Conservation (phyloP, 1,140 invertebrate species). For the Euwallacea similis region DNA sequence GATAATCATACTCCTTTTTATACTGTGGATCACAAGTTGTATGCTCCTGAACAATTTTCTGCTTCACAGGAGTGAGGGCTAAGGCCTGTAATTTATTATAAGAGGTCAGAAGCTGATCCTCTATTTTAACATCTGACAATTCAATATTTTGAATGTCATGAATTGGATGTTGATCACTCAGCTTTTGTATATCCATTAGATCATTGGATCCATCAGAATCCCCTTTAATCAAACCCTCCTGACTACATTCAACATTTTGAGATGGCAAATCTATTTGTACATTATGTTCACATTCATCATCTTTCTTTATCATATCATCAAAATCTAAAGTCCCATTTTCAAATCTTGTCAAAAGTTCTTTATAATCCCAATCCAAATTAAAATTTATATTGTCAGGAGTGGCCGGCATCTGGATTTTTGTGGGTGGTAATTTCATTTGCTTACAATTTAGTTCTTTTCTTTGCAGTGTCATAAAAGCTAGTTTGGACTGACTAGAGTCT, state of each 20-base stretch:
- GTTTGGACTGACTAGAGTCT: slow-evolving; percentile 26
- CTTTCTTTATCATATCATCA: slow-evolving; percentile 25
- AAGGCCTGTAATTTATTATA: slow-evolving; percentile 40
- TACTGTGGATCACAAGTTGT: slow-evolving; percentile 33
- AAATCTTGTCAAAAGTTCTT: slow-evolving; percentile 41
- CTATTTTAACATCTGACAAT: no score
- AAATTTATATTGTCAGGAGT: slow-evolving; percentile 33
- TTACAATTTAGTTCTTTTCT: slow-evolving; percentile 41
- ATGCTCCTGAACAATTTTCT: slow-evolving; percentile 20
- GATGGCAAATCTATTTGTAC: no score
- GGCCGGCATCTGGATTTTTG: slow-evolving; percentile 11
- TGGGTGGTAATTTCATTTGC: slow-evolving; percentile 38
- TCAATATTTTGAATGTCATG: no score
- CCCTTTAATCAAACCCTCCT: no score
- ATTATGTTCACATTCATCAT: no score
- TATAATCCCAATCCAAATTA: slow-evolving; percentile 43
- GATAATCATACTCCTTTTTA: slow-evolving; percentile 36
- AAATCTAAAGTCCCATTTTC: slow-evolving; percentile 38
- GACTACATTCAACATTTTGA: no score
- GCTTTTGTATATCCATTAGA: no score
- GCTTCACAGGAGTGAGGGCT: slow-evolving; percentile 30
- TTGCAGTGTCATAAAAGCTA: slow-evolving; percentile 26
- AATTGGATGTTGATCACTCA: no score
- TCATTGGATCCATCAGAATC: no score
- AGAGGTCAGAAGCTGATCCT: neutral